Conservation (phyloP, 1,140 invertebrate species). For the Diploscapter pachys region DNA sequence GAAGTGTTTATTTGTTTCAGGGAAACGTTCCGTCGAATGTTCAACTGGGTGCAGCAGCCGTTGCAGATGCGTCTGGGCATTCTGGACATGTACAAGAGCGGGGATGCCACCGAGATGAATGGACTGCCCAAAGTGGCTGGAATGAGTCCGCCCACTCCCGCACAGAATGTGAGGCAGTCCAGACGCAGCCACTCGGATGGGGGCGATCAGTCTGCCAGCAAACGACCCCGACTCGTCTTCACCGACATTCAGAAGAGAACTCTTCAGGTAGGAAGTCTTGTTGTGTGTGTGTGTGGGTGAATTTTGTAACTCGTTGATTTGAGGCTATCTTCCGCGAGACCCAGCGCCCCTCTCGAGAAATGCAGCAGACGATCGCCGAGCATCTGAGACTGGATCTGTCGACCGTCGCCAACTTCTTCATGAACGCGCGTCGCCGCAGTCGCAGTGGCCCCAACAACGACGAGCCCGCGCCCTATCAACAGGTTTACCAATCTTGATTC, state of each 20-base stretch:
- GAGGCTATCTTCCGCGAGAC: constrained; percentile 78
- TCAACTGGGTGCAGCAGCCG: constrained; percentile 58
- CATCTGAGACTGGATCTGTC: constrained; percentile 94
- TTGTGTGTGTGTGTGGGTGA: background rate
- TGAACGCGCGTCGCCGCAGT: constrained; percentile 86
- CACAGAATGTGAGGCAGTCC: constrained; percentile 49
- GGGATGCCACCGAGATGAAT: background rate
- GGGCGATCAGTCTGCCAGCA: constrained; percentile 65
- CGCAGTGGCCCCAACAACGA: constrained; percentile 28
- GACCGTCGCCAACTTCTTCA: constrained; percentile 98
- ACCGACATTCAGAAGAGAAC: constrained; percentile 98
- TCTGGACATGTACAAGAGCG: constrained; percentile 55
- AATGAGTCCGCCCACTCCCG: constrained; percentile 52
- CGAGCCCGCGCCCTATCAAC: constrained; percentile 41
- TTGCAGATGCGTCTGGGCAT: constrained; percentile 51
- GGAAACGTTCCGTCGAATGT: constrained; percentile 59
- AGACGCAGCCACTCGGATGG: constrained; percentile 32
- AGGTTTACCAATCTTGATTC: constrained; percentile 17
- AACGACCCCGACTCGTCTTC: constrained; percentile 98
- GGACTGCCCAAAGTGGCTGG: constrained; percentile 4
- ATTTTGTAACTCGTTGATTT: constrained; percentile 5
- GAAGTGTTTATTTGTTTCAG: background rate
- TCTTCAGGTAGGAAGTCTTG: constrained; percentile 74
- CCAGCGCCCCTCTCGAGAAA: constrained; percentile 96
- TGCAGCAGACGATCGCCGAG: constrained; percentile 97